Evolutionary conservation across 2,797 vertebrate species (phyloP).

Genomic region (Avahi laniger): DNA sequence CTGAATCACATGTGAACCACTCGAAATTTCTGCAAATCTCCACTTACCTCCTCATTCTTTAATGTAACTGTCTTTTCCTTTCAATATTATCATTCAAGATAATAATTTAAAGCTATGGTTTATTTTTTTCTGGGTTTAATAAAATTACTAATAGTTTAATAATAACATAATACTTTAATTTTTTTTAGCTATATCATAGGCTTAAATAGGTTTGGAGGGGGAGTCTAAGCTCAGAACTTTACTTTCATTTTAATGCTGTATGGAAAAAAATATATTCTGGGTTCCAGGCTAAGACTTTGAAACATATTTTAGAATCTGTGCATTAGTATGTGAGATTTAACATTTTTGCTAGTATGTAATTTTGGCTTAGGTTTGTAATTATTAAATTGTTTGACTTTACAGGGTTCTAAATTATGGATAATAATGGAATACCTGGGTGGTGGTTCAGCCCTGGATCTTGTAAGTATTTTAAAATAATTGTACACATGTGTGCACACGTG

Average conservation of each 20-base stretch:
- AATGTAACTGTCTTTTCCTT: constrained; percentile 25
- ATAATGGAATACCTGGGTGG: constrained; percentile 91
- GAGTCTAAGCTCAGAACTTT: not conserved
- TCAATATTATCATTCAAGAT: constrained; percentile 4
- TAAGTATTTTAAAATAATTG: constrained; percentile 81
- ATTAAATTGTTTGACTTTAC: constrained; percentile 62
- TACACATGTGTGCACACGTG: not conserved
- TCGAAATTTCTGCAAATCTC: not conserved
- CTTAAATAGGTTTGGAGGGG: not conserved
- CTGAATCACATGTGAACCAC: not conserved
- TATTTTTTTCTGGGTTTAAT: not conserved
- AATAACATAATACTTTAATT: not conserved
- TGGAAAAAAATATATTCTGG: constrained; percentile 20
- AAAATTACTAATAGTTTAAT: not conserved
- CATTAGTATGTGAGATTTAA: constrained; percentile 29
- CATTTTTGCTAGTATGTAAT: not conserved
- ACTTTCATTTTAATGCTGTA: constrained; percentile 25
- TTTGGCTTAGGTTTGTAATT: constrained; percentile 41
- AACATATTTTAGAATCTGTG: not conserved
- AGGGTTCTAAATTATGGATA: constrained; percentile 91
- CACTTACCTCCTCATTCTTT: constrained; percentile 6
- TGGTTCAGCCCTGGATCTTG: constrained; percentile 89
- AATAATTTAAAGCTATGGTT: not conserved
- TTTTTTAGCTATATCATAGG: not conserved
- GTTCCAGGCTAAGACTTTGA: constrained; percentile 7